Evolutionary conservation across 2,888 invertebrate genomes (phyloP).

Genomic region (Pseudolycoriella hygida): DNA sequence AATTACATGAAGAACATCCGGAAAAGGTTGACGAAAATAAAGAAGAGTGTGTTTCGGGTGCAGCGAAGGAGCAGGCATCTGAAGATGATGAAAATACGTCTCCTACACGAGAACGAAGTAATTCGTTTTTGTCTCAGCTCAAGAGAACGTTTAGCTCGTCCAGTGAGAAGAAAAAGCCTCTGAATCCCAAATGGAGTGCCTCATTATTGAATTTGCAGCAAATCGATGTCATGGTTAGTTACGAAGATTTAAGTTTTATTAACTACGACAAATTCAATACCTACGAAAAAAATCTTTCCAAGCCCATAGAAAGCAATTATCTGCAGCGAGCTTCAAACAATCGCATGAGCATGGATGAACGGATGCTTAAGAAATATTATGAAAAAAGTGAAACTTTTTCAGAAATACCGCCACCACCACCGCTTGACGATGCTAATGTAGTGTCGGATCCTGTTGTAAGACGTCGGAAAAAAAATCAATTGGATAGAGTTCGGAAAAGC

Average conservation of each 20-base stretch:
- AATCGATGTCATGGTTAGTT: constrained; percentile 36
- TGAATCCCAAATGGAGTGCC: constrained; percentile 32
- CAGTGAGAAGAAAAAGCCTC: constrained; percentile 21
- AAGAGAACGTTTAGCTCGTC: constrained; percentile 20
- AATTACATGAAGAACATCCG: constrained; percentile 22
- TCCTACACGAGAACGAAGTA: neutral
- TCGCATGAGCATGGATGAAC: neutral
- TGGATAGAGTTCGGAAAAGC: neutral
- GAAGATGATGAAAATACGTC: neutral
- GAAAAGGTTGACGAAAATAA: neutral
- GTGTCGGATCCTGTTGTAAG: neutral
- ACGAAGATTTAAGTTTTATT: constrained; percentile 36
- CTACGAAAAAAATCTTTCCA: constrained; percentile 19
- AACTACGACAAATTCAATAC: constrained; percentile 35
- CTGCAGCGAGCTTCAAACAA: neutral
- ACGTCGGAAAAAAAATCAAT: neutral
- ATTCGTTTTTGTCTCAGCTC: constrained; percentile 17
- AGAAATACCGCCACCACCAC: no score
- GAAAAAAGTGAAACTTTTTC: neutral
- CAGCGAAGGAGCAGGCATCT: no score
- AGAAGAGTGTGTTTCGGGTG: neutral
- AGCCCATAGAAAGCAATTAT: neutral
- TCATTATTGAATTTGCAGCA: constrained; percentile 35
- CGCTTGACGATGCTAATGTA: neutral
- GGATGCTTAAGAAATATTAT: neutral